Conservation (phyloP, 1,140 invertebrate species). For the Aphelinus atriplicis region DNA sequence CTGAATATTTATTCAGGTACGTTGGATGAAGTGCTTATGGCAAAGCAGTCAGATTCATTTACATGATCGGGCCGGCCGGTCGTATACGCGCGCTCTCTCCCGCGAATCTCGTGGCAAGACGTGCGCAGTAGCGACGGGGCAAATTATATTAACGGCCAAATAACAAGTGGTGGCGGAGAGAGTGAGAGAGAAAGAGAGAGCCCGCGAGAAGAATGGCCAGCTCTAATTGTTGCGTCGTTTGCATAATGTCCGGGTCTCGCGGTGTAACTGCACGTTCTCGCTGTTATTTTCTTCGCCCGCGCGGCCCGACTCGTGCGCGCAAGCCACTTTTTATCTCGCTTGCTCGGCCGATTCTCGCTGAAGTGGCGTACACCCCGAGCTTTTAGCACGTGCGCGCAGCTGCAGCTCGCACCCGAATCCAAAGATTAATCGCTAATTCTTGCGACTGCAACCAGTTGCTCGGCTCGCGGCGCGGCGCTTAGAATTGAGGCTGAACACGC, state of each 20-base stretch:
- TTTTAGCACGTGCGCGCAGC: constrained; percentile 31
- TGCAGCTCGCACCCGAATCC: constrained; percentile 31
- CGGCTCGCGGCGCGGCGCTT: constrained; percentile 34
- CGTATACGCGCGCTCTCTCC: neutral
- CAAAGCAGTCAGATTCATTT: constrained; percentile 15
- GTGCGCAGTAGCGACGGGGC: constrained; percentile 32
- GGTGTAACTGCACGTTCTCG: constrained; percentile 43
- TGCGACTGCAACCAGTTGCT: constrained; percentile 58
- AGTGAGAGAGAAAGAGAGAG: neutral
- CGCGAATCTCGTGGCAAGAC: constrained; percentile 45
- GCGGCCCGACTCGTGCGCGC: neutral
- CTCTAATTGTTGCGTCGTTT: constrained; percentile 63
- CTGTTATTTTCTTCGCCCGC: constrained; percentile 39
- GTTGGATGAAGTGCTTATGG: constrained; percentile 29
- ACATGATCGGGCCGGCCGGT: constrained; percentile 2
- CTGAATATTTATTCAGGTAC: constrained; percentile 2
- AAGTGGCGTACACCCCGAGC: too few species aligned
- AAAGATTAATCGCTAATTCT: constrained; percentile 61
- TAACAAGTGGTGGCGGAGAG: constrained; percentile 50
- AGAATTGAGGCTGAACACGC: constrained; percentile 31
- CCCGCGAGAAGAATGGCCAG: constrained; percentile 18
- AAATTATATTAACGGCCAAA: constrained; percentile 59
- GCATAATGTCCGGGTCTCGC: constrained; percentile 57
- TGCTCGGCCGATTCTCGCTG: neutral
- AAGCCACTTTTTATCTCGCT: neutral